Base-by-base conservation (phyloP, 2,888 invertebrate genomes). In the Mesoligia furuncula region DNA sequence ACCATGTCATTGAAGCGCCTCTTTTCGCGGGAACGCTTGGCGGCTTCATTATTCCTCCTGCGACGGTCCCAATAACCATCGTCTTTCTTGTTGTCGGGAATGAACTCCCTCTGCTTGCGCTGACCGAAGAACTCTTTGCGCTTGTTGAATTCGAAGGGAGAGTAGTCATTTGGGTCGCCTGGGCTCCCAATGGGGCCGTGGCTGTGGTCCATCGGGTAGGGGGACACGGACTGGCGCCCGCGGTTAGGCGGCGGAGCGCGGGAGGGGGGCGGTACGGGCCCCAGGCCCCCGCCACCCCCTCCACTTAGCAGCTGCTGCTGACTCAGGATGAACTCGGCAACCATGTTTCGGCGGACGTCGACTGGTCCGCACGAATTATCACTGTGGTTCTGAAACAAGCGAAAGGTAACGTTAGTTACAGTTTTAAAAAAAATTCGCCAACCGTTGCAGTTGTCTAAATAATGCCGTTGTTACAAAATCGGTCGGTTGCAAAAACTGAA, bases 21-120 rank as follows among this genome's bases (percentile, higher is more conserved):
- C 94, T 99, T 99, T 94, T 99, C 99, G n/a, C 99, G 97, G 11
- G 99, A 99, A 66, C 99, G 97, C 93, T 99, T 99, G 77, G 99
- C 99, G 0, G 99, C 99, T 94, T 99, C 99, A 95, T 99, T 99
- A 96, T 99, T 99, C 80, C 99, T 97, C 84, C 99, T 97, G 77
- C 99, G 97, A 77, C 99, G 98, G 94, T 99, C 99, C 99, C 99
- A 99, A 95, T 99, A 99, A 91, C 98, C 99, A 90, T 99, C 99
- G 92, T 99, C 99, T 93, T 99, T 99, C 94, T 99, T 99, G 95
- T 98, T 98, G 93, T 99, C 99, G 0, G 99, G 99, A 84, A 99
- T 99, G 95, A 99, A 99, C 94, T 99, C 99, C 24, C 99, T 97
- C 92, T 99, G 99, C 93, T 99, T 99, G 90, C 99, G 97, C 91